Conservation (phyloP, 2,113 vertebrate genomes). For the Peromyscus polionotus region DNA sequence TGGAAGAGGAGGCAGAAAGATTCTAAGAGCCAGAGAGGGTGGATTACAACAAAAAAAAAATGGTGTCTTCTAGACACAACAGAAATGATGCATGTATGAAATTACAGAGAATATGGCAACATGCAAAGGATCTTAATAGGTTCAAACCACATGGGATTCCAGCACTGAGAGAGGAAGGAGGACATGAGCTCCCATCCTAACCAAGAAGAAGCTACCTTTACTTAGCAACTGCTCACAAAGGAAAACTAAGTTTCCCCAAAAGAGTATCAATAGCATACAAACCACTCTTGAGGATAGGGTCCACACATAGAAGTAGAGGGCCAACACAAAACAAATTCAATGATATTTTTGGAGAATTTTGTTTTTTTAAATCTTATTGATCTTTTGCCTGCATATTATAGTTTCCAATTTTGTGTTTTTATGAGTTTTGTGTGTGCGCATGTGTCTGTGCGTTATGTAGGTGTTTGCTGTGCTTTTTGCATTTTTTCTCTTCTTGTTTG, state of each 20-base stretch:
- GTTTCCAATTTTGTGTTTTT: background rate
- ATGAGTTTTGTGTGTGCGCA: background rate
- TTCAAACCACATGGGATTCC: background rate
- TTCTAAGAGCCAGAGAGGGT: background rate
- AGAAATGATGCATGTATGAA: background rate
- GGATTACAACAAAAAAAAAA: background rate
- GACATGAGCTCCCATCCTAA: background rate
- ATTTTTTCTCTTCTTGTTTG: background rate
- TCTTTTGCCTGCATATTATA: background rate
- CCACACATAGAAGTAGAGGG: background rate
- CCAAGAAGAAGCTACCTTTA: background rate
- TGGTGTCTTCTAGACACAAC: background rate
- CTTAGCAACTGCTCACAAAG: background rate
- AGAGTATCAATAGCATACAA: background rate
- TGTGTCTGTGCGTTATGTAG: background rate
- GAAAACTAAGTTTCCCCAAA: background rate
- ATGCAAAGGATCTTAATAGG: background rate
- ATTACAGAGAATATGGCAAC: background rate
- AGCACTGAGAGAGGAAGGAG: background rate
- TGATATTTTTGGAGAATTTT: background rate
- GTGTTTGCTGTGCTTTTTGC: background rate
- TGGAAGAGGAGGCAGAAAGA: background rate
- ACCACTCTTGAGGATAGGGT: background rate
- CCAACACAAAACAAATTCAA: background rate
- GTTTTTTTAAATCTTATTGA: background rate